These are phyloP conservation scores for Carposina sasakii DNA, from an alignment of 1,140 invertebrate genomes.

Conservation along the genomic window DNA sequence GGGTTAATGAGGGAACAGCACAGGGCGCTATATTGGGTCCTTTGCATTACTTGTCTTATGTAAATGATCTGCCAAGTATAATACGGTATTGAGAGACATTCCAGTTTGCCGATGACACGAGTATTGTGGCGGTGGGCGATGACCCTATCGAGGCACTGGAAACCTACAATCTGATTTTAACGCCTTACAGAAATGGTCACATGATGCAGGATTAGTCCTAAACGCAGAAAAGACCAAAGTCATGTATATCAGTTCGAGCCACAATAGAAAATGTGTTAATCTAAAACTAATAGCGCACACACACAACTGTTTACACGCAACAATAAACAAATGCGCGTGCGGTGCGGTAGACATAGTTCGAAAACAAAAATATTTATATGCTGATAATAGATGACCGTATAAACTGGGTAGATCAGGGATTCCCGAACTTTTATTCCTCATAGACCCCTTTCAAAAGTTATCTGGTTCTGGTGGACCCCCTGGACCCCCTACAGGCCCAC, in stretches of 20 bases:
- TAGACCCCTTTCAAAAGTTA: too few relatives aligned
- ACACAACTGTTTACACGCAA: not conserved
- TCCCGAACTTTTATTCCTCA: too few relatives aligned
- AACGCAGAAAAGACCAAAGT: not conserved
- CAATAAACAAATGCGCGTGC: not conserved
- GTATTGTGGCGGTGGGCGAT: not conserved
- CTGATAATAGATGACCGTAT: conserved; percentile 5
- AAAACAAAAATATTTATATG: not conserved
- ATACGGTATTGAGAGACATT: not conserved
- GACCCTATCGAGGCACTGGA: not conserved
- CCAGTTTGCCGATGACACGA: not conserved
- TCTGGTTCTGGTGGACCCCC: too few relatives aligned
- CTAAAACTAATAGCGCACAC: not conserved
- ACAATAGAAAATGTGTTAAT: not conserved
- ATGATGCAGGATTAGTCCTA: not conserved
- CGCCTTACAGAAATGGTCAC: not conserved
- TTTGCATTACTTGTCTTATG: conserved; percentile 1
- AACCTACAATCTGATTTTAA: not conserved
- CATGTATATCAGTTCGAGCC: conserved; percentile 1
- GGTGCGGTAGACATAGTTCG: not conserved
- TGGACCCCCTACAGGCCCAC: too few relatives aligned
- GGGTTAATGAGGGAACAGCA: not conserved
- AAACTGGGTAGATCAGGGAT: conserved; percentile 2
- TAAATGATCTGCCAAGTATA: conserved; percentile 1
- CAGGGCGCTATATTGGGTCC: conserved; percentile 2